A percentile compares a stretch with the other conserved stretches of the same genome.
Conservation (phyloP, 2,113 vertebrate genomes). For the Pandion haliaetus region DNA sequence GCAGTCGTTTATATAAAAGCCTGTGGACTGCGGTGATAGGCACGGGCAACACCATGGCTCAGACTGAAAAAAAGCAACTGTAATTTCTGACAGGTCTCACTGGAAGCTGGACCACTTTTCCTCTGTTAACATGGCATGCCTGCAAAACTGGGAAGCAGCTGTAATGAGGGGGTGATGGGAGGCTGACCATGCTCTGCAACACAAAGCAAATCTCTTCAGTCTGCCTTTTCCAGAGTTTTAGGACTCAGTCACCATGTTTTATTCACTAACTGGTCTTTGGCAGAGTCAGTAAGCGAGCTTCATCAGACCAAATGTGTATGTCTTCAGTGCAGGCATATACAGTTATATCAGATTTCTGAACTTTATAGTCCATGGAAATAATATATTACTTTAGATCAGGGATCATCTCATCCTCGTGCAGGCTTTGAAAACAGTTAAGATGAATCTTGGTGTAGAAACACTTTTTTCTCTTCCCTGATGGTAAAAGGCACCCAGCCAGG, state of each 20-base stretch:
- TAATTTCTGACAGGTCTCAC: neutral
- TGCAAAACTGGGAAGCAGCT: neutral
- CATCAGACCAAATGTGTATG: neutral
- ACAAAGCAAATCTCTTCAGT: neutral
- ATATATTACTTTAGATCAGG: neutral
- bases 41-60: neutral
- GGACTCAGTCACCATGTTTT: neutral
- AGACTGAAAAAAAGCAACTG: neutral
- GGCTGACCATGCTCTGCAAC: neutral
- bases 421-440: neutral
- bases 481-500: neutral
- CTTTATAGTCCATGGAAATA: neutral
- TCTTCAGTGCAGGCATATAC: neutral
- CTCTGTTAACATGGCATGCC: neutral
- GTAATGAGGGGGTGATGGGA: neutral
- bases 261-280: neutral
- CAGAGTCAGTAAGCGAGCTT: neutral
- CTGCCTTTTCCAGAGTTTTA: neutral
- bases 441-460: neutral
- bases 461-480: neutral
- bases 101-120: neutral
- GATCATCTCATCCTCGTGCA: neutral
- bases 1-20: neutral
- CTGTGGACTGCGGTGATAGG: neutral
- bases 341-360: neutral